A percentile compares a stretch with the other conserved stretches of the same genome.
phyloP scores from a whole-genome alignment of 2,797 vertebrate genomes.

The Dallia pectoralis region DNA sequence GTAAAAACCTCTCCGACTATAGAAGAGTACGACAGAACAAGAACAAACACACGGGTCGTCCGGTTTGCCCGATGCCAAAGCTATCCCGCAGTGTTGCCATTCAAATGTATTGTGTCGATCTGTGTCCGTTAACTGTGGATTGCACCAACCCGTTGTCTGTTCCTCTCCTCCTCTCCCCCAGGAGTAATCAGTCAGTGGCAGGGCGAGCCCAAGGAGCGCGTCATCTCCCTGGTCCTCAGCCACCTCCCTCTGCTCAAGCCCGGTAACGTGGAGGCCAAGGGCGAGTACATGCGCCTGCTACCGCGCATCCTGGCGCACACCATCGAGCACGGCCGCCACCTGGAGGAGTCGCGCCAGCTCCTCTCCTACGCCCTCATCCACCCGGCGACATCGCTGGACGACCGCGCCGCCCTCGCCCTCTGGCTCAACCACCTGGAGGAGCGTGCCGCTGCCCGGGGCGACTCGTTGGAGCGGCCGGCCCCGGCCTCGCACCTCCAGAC shows the following conservation, averaged over 20 bases:
- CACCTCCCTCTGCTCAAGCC: constrained; percentile 97
- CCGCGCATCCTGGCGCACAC: constrained; percentile 96
- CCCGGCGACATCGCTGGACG: constrained; percentile 94
- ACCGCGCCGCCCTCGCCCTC: constrained; percentile 90
- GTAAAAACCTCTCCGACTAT: no score
- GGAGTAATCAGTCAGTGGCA: constrained; percentile 97
- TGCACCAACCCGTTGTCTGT: constrained; percentile 4
- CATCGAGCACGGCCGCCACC: constrained; percentile 93
- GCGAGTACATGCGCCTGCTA: constrained; percentile 96
- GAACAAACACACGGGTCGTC: no score
- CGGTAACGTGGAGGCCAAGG: constrained; percentile 91
- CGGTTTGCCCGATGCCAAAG: no score
- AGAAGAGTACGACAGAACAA: no score
- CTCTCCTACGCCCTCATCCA: constrained; percentile 97
- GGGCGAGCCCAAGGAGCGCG: constrained; percentile 92
- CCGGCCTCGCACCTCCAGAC: constrained; percentile 61
- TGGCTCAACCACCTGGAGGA: constrained; percentile 99
- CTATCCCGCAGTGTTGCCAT: no score
- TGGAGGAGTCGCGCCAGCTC: constrained; percentile 97
- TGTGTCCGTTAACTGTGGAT: background rate
- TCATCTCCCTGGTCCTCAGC: constrained; percentile 91
- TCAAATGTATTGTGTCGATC: no score
- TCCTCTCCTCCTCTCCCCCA: constrained; percentile 53
- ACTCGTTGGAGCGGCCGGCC: constrained; percentile 86
- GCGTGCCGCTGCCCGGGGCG: constrained; percentile 76